Base-by-base conservation (phyloP, 2,888 invertebrate genomes). In the Galeruca laticollis region DNA sequence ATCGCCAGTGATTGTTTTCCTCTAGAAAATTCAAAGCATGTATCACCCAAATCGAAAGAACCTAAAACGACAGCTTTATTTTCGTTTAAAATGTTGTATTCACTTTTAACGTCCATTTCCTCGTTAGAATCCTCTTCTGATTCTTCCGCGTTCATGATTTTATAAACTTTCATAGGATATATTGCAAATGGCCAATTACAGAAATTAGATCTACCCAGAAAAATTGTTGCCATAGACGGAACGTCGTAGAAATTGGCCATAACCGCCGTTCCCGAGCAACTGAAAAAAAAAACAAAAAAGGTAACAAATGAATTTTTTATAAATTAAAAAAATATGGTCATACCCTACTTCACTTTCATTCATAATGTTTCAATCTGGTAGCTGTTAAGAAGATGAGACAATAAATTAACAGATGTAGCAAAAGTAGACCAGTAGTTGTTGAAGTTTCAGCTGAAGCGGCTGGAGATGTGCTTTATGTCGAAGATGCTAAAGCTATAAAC, bases 1-100 rank as follows among this genome's bases (percentile, higher is more conserved):
- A 90, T 89, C 0, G 91, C 84, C 65, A 91, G 79, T 0, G 91
- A 89, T 73, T 91, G 89, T 63, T 90, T 88, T 74, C 87, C 89
- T 68, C 88, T 87, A 0, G 88, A 86, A 11, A 88, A 88, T 74
- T 88, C 88, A 73, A 90, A 90, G 77, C 88, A 89, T 70, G 87
- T 83, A 75, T 90, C 89, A 0, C 87, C 88, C 68, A 90, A 83
- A 82, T 89, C 89, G 84, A 89, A 88, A 20, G 88, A 88, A 4
- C 87, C 90, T 71, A 87, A 86, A 0, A 89, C 87, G 2, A 89
- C 88, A 2, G 90, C 90, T 78, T 88, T 88, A 71, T 86, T 86
- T 74, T 88, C 88, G 72, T 86, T 87, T 13, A 90, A 76, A 52
- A 89, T 87, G 73, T 87, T 87, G 73, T 88, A 90, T 6, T 88